Conservation (phyloP, 2,888 invertebrate genomes). For the Nineta flava region DNA sequence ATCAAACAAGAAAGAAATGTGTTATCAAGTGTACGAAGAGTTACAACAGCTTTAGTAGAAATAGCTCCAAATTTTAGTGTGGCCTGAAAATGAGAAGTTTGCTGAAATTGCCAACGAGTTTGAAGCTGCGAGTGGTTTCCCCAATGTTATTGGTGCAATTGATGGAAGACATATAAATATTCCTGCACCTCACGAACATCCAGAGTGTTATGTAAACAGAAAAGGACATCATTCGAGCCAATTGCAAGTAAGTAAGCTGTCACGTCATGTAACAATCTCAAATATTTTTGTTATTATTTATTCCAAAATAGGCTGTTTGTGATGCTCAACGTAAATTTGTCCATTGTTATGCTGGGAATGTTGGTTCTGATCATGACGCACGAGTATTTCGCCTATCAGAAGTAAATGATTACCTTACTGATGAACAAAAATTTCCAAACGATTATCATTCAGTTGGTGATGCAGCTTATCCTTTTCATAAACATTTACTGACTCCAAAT, state of each 20-base stretch:
- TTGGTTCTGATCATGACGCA: background rate
- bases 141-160: slow-evolving; percentile 12
- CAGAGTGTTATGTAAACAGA: background rate
- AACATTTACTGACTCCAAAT: background rate
- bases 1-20: no score
- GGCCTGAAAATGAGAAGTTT: background rate
- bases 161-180: slow-evolving; percentile 14
- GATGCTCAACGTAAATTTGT: background rate
- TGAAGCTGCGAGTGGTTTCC: slow-evolving; percentile 10
- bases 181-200: slow-evolving; percentile 9
- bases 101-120: slow-evolving; percentile 1
- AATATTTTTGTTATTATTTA: background rate
- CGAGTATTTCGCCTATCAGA: background rate
- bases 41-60: background rate
- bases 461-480: background rate
- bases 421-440: background rate
- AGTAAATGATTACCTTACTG: background rate
- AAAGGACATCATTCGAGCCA: slow-evolving; percentile 5
- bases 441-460: background rate
- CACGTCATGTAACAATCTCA: background rate
- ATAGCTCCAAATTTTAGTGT: background rate
- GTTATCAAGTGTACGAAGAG: background rate
- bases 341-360: background rate
- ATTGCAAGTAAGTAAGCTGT: slow-evolving; percentile 4
- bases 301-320: background rate